phyloP scores from a whole-genome alignment of 1,140 invertebrate species.

The Drosophila teissieri region DNA sequence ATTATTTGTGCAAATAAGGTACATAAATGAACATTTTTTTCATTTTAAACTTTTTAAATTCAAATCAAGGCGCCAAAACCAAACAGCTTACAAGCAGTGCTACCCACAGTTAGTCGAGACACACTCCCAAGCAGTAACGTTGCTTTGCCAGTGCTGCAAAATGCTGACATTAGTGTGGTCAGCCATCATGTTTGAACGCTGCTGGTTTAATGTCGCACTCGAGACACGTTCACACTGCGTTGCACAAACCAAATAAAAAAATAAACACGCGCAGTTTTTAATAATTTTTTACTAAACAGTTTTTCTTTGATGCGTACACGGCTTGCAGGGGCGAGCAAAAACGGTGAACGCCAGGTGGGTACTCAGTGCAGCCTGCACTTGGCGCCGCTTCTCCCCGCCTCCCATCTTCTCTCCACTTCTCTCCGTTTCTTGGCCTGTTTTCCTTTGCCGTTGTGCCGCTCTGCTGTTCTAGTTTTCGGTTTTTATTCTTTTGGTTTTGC shows the following conservation, averaged over 20 bases:
- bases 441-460: too few relatives aligned
- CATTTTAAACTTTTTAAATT: not conserved
- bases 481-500: constrained; percentile 30
- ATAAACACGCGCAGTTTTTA: constrained; percentile 36
- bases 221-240: not conserved
- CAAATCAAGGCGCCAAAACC: constrained; percentile 11
- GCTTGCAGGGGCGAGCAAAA: constrained; percentile 10
- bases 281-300: constrained; percentile 25
- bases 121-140: not conserved
- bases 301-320: constrained; percentile 31
- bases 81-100: not conserved
- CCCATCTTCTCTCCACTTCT: constrained; percentile 12
- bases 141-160: not conserved
- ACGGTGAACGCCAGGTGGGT: constrained; percentile 27
- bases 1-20: constrained; percentile 4
- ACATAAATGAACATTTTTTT: not conserved
- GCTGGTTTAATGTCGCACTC: not conserved
- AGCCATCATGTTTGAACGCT: not conserved
- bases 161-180: not conserved
- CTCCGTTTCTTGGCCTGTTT: constrained; percentile 19
- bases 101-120: not conserved
- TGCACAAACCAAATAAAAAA: constrained; percentile 28
- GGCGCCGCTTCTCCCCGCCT: not conserved
- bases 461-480: not conserved
- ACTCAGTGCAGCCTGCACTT: not conserved